These are phyloP conservation scores for Plectrocnemia conspersa DNA, from an alignment of 1,140 invertebrate genomes.

Conservation along the genomic window DNA sequence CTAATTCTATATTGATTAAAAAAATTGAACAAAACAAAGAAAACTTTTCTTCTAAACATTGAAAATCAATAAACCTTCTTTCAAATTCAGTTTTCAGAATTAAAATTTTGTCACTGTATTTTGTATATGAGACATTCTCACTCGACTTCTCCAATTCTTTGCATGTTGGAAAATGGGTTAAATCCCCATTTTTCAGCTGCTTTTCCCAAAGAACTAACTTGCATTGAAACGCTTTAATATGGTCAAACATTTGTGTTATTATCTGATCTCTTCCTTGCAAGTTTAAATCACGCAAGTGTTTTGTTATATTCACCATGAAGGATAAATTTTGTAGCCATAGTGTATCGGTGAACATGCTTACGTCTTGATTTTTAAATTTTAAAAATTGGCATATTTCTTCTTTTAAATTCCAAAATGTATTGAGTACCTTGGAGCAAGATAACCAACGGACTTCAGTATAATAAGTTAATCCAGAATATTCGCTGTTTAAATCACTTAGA, in stretches of 20 bases:
- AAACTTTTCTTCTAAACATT: conserved; percentile 19
- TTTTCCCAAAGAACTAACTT: conserved; percentile 20
- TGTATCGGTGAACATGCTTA: too few species aligned
- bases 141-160: too few species aligned
- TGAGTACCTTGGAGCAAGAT: conserved; percentile 25
- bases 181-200: too few species aligned
- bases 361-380: too few species aligned
- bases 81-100: conserved; percentile 6
- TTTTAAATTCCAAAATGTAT: conserved; percentile 24
- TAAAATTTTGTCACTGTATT: conserved; percentile 18
- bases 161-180: too few species aligned
- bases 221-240: background rate
- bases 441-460: conserved; percentile 23
- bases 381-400: conserved; percentile 26
- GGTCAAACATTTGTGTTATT: too few species aligned
- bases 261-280: background rate
- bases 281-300: conserved; percentile 22
- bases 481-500: too few species aligned
- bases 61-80: conserved; percentile 21
- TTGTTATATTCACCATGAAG: conserved; percentile 22
- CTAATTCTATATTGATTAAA: too few species aligned
- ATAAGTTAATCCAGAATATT: conserved; percentile 24
- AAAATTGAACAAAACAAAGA: conserved; percentile 5
- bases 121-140: conserved; percentile 9
- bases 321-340: conserved; percentile 22